Evolutionary conservation across 1,140 invertebrate species (phyloP).

Genomic region (Drosophila ananassae): DNA sequence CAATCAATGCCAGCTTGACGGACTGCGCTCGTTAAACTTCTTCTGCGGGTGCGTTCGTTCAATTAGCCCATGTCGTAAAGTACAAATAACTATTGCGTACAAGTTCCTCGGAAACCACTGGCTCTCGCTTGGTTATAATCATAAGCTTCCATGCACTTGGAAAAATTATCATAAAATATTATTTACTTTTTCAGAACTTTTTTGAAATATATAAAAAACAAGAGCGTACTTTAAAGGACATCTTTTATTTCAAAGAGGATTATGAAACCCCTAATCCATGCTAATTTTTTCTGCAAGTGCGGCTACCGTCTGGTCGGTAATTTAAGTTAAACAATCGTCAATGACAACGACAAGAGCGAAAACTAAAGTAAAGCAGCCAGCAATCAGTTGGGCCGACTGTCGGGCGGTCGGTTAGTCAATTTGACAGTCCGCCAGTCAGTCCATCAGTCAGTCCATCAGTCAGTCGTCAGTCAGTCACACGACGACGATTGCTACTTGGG

Average conservation of each 20-base stretch:
- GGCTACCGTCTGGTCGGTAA: constrained; percentile 42
- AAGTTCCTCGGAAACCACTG: constrained; percentile 36
- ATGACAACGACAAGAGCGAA: constrained; percentile 76
- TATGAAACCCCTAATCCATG: not conserved
- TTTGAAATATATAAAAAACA: too few relatives aligned
- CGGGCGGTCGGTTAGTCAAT: constrained; percentile 26
- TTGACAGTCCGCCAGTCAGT: constrained; percentile 9
- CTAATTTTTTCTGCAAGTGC: constrained; percentile 33
- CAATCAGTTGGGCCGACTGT: constrained; percentile 41
- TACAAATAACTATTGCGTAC: constrained; percentile 79
- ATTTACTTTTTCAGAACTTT: too few relatives aligned
- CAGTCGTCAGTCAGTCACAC: constrained; percentile 61
- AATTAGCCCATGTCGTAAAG: constrained; percentile 80
- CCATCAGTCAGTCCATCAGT: constrained; percentile 6
- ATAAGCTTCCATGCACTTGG: constrained; percentile 26
- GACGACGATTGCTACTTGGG: constrained; percentile 64
- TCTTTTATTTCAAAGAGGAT: not conserved
- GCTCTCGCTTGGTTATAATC: constrained; percentile 11
- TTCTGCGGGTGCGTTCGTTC: constrained; percentile 57
- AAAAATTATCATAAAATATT: not conserved
- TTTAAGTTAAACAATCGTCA: constrained; percentile 64
- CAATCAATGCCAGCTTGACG: constrained; percentile 58
- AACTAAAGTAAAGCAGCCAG: constrained; percentile 76
- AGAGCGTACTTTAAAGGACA: too few relatives aligned
- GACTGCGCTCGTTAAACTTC: constrained; percentile 66